Base-by-base conservation (phyloP, 1,140 invertebrate genomes). In the Eumaeus atala region DNA sequence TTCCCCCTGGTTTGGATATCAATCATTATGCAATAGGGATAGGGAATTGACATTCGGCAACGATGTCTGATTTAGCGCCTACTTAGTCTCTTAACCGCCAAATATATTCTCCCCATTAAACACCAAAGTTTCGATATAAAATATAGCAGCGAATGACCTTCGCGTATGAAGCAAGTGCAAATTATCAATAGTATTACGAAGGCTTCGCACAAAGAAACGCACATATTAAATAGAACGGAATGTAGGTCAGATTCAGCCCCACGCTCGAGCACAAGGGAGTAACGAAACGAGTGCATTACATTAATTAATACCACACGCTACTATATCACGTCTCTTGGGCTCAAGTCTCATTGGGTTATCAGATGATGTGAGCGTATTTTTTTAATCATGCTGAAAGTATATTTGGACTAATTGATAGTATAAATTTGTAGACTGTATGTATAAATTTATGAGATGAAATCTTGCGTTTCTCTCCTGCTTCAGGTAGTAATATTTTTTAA, bases 151-250 rank as follows among this genome's bases (percentile, higher is more conserved):
- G 6, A 28, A n/a, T n/a, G 21, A 6, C 21, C 2, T 3, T 28
- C 21, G 6, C 21, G 21, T 28, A 51, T 51, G n/a, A n/a, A n/a
- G 48, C 49, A 51, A 34, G 17, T 33, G 33, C 35, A 61, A 53
- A 21, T 34, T 28, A 62, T 48, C 56, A 51, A 54, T 59, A 62
- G 44, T 28, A 6, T 28, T 50, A 50, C 54, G 53, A 56, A 59
- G 58, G 51, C 58, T 62, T 57, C n/a, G n/a, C 21, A 28, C 21
- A 28, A 28, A 28, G 21, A 28, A 57, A 64, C 56, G 58, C 36
- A 58, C 50, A 65, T 66, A 66, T 65, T 70, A 53, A 65, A 73
- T 61, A 68, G 62, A 67, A 50, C 47, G 56, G 63, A 68, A 77
- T 71, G 60, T 73, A 73, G 72, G 72, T 75, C 72, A 72, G 55